Evolutionary conservation across 2,113 vertebrate genomes (phyloP), one percentile per base, ranked within the genome.

Genomic region (Emberiza fucata): DNA sequence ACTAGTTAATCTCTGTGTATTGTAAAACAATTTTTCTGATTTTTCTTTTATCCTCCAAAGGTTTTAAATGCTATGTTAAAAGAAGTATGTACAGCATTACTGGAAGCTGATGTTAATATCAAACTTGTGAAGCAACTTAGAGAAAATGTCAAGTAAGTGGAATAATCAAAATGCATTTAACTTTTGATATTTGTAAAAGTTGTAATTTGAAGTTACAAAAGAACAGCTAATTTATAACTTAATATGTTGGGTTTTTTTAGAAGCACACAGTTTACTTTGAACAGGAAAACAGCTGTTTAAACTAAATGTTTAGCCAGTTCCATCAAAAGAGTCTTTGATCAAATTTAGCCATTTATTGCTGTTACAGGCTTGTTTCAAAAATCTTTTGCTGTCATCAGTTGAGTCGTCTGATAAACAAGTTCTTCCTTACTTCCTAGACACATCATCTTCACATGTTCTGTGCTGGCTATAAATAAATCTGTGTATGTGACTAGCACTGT

Each of bases 91-190:
- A 99, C 99, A 5, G 99, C 99, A 88, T 97, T 99, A 93, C 97
- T 99, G 82, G 99, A 99, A 98, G 99, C 99, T 51, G 99, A 99
- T 93, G 99, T 99, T 86, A 99, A 99, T 98, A 99, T 99, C 97
- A 99, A 99, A 92, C 98, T 99, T 96, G 99, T 99, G 93, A 99
- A 99, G 90, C 99, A 99, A 95, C 98, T 99, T 75, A 98, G 99
- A 98, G 99, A 99, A 98, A 99, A 99, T 98, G 99, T 99, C 97
- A 99, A 99, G 99, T 99, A 98, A 98, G 99, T 98, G 63, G 88
- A 96, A 56, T 81, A 96, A 94, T 93, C 14, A 89, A 79, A 53
- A 66, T 73, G 14, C 18, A 21, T 84, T 78, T 82, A 54, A 83
- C 3, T 86, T 77, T 9, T 33, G 21, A 42, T 35, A 35, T 45